These are phyloP conservation scores for Atrichornis clamosus DNA, from an alignment of 2,113 vertebrate species.

Conservation along the genomic window DNA sequence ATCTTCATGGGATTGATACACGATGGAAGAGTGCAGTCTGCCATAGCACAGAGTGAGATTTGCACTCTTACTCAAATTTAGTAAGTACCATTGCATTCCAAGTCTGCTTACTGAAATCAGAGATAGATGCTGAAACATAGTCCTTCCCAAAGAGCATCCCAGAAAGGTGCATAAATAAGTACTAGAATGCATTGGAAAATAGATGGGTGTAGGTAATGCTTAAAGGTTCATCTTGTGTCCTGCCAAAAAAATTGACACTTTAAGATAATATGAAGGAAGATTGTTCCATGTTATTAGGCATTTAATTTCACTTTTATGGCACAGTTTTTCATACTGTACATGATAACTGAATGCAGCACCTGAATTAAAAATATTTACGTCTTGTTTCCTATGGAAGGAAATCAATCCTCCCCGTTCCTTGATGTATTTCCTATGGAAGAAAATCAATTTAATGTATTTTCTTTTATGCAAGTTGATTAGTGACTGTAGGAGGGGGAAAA, in stretches of 20 bases:
- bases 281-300: not conserved
- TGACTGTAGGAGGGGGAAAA: not conserved
- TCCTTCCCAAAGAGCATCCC: not conserved
- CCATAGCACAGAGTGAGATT: not conserved
- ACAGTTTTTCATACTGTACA: slow-evolving; percentile 22
- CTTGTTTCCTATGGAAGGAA: slow-evolving; percentile 24
- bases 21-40: not conserved
- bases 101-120: not conserved
- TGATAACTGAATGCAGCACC: slow-evolving; percentile 11
- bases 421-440: slow-evolving; percentile 39
- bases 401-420: slow-evolving; percentile 40
- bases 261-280: not conserved
- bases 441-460: slow-evolving; percentile 37
- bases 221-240: not conserved
- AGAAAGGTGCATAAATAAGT: not conserved
- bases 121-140: not conserved
- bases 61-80: not conserved
- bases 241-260: slow-evolving; percentile 3
- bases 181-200: not conserved
- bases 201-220: not conserved
- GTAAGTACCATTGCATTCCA: not conserved
- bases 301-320: slow-evolving; percentile 51
- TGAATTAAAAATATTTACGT: slow-evolving; percentile 45
- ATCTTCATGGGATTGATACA: not conserved
- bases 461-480: not conserved